phyloP scores from a whole-genome alignment of 2,113 vertebrate genomes.

The Hydrochoerus hydrochaeris region DNA sequence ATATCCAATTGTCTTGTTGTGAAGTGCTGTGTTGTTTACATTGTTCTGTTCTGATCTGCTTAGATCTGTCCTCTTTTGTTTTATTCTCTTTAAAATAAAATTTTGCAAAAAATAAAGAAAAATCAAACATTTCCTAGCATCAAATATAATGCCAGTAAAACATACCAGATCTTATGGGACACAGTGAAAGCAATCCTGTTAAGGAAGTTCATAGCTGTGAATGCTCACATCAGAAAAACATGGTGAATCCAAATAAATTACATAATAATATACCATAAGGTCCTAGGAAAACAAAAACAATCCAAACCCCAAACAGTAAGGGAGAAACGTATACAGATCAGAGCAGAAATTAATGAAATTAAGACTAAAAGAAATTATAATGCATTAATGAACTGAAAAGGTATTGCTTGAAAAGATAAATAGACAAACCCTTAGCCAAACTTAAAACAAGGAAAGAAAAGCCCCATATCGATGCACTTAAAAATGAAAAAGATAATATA shows the following conservation, averaged over 20 bases:
- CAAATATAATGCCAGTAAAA: neutral
- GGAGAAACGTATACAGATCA: neutral
- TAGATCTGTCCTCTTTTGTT: too few species aligned
- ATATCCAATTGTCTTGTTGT: too few species aligned
- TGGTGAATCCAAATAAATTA: neutral
- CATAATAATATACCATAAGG: neutral
- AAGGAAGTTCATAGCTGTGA: neutral
- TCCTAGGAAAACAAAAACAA: neutral
- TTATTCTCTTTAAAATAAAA: too few species aligned
- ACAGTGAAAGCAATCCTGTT: neutral
- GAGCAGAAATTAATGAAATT: neutral
- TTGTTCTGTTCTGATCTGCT: too few species aligned
- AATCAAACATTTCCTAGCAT: neutral
- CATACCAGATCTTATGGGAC: neutral
- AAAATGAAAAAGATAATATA: neutral
- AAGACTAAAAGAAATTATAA: neutral
- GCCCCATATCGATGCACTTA: neutral
- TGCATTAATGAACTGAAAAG: neutral
- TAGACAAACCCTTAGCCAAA: neutral
- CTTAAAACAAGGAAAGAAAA: neutral
- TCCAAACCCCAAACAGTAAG: neutral
- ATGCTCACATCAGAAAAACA: neutral
- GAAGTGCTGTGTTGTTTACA: too few species aligned
- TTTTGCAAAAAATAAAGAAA: too few species aligned
- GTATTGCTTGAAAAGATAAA: neutral